Evolutionary conservation across 2,888 invertebrate genomes (phyloP).

Genomic region (Scaptomyza parva): DNA sequence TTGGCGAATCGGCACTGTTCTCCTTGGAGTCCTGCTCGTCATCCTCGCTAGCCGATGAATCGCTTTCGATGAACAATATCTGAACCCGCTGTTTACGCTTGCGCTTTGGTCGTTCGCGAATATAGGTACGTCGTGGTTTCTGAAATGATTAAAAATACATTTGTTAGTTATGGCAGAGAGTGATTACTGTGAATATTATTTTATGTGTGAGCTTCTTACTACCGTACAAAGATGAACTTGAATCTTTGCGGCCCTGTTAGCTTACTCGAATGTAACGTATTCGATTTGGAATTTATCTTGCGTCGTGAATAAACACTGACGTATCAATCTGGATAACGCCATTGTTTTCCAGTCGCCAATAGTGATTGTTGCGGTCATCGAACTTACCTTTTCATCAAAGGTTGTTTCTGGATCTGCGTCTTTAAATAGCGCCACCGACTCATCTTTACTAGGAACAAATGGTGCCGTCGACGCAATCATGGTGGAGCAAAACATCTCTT

Average conservation of each 20-base stretch:
- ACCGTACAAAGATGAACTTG: constrained; percentile 66
- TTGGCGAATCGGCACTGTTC: constrained; percentile 49
- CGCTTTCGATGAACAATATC: constrained; percentile 74
- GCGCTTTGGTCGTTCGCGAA: constrained; percentile 65
- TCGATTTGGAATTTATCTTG: constrained; percentile 56
- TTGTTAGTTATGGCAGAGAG: neutral
- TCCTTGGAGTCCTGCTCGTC: constrained; percentile 50
- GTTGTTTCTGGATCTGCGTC: constrained; percentile 76
- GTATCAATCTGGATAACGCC: neutral
- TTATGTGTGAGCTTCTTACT: constrained; percentile 71
- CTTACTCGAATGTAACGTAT: constrained; percentile 58
- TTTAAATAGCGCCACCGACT: constrained; percentile 69
- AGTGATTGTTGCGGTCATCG: neutral
- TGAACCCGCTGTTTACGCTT: constrained; percentile 72
- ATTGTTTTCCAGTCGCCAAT: constrained; percentile 32
- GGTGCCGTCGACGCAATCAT: constrained; percentile 53
- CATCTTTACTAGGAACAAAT: constrained; percentile 14
- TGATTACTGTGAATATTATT: neutral
- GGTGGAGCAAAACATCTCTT: constrained; percentile 81
- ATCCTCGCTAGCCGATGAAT: constrained; percentile 66
- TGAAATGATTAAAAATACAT: constrained; percentile 30
- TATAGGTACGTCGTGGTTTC: constrained; percentile 80
- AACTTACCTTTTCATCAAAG: constrained; percentile 76
- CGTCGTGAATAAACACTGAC: constrained; percentile 33
- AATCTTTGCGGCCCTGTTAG: constrained; percentile 75